phyloP scores from a whole-genome alignment of 2,797 vertebrate species.

The Rhinichthys osculus region DNA sequence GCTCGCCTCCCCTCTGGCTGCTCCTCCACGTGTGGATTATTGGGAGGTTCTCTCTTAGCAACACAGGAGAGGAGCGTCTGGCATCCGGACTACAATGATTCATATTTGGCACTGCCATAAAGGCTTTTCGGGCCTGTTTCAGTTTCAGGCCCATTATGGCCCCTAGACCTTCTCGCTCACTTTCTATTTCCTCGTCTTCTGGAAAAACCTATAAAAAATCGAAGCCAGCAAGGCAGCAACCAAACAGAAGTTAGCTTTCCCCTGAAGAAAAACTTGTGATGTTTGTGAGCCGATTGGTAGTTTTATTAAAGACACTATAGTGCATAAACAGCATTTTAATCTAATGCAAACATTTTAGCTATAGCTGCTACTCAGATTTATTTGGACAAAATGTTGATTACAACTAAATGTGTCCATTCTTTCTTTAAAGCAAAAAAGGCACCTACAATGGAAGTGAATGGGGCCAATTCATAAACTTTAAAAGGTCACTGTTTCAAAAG shows the following conservation, averaged over 20 bases:
- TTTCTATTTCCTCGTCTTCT: constrained; percentile 65
- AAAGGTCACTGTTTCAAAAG: background rate
- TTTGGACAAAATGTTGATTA: background rate
- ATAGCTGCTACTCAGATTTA: background rate
- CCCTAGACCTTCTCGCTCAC: constrained; percentile 36
- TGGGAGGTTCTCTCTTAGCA: constrained; percentile 74
- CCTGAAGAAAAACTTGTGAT: background rate
- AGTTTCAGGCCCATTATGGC: constrained; percentile 70
- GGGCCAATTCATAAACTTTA: background rate
- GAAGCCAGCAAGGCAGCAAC: constrained; percentile 69
- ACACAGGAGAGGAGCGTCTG: constrained; percentile 82
- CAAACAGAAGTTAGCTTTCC: constrained; percentile 61
- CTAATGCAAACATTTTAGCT: background rate
- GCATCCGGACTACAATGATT: constrained; percentile 79
- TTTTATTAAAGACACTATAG: constrained; percentile 5
- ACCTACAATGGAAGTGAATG: background rate
- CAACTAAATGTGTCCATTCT: background rate
- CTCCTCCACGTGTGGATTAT: constrained; percentile 54
- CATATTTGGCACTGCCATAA: constrained; percentile 84
- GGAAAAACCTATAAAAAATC: constrained; percentile 76
- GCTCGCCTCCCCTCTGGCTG: constrained; percentile 71
- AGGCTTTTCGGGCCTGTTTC: constrained; percentile 71
- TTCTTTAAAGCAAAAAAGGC: background rate
- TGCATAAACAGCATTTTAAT: background rate
- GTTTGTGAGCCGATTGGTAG: constrained; percentile 5